Conservation (phyloP, 2,113 vertebrate genomes). For the Hystrix cristata region DNA sequence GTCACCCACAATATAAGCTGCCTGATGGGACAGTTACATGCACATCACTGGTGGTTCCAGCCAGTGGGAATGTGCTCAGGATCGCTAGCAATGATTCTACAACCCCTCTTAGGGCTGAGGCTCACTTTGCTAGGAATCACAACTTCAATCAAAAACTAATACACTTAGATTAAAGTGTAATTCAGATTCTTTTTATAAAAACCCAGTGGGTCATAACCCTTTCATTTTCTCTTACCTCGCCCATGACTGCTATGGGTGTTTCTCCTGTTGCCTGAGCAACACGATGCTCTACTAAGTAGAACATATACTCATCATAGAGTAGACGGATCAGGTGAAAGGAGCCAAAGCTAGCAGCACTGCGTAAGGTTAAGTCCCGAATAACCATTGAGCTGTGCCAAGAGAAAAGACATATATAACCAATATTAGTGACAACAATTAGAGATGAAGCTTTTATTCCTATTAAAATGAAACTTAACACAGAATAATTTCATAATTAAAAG, state of each 20-base stretch:
- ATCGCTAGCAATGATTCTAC: background rate
- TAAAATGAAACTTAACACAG: background rate
- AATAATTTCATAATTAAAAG: conserved; percentile 42
- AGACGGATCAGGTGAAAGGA: conserved; percentile 94
- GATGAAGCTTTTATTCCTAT: background rate
- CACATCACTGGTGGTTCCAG: background rate
- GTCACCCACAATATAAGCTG: background rate
- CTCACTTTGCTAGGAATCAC: background rate
- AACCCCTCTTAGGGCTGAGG: background rate
- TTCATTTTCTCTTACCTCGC: conserved; percentile 89
- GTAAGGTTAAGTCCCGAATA: conserved; percentile 92
- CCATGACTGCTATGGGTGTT: conserved; percentile 93
- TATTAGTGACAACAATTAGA: conserved; percentile 41
- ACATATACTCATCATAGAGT: conserved; percentile 93
- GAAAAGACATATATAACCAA: conserved; percentile 77
- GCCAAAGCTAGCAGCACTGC: conserved; percentile 93
- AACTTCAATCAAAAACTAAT: background rate
- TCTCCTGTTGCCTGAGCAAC: conserved; percentile 93
- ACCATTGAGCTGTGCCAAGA: conserved; percentile 91
- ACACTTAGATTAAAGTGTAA: background rate
- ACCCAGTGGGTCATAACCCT: background rate
- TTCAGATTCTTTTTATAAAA: conserved; percentile 9
- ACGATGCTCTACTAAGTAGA: conserved; percentile 93
- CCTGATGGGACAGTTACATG: background rate
- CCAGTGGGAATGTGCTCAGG: background rate